phyloP scores from a whole-genome alignment of 1,140 invertebrate species.

The Tribolium castaneum region DNA sequence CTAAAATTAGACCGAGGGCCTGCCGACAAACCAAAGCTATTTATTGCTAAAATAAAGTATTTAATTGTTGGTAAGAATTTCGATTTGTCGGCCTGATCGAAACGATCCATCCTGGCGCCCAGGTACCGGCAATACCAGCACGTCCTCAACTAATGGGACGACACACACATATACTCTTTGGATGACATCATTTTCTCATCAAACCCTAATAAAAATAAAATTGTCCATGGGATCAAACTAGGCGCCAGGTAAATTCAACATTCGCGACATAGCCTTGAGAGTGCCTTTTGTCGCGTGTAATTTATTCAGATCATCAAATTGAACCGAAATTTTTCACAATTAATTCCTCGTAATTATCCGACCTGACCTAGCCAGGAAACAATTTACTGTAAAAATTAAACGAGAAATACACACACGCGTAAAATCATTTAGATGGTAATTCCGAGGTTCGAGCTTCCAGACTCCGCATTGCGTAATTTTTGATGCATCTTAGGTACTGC shows the following conservation, averaged over 20 bases:
- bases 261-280: background rate
- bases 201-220: conserved; percentile 62
- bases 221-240: conserved; percentile 53
- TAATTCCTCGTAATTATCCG: too few species aligned
- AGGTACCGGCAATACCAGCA: conserved; percentile 53
- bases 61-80: conserved; percentile 23
- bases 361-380: too few species aligned
- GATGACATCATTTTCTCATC: conserved; percentile 63
- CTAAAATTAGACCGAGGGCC: background rate
- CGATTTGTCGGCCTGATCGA: conserved; percentile 7
- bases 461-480: conserved; percentile 22
- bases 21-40: background rate
- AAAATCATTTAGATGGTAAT: conserved; percentile 14
- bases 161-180: conserved; percentile 60
- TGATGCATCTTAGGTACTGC: background rate
- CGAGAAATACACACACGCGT: background rate
- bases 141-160: conserved; percentile 58
- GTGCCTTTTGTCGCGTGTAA: background rate
- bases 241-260: conserved; percentile 59
- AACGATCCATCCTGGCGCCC: conserved; percentile 47
- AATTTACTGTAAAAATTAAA: too few species aligned
- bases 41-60: conserved; percentile 19
- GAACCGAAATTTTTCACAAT: too few species aligned
- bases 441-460: background rate
- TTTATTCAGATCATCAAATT: too few species aligned